Percentiles rank a stretch among this genome's conserved stretches.
phyloP scores from a whole-genome alignment of 2,797 vertebrate species.

The Kryptopterus vitreolus region DNA sequence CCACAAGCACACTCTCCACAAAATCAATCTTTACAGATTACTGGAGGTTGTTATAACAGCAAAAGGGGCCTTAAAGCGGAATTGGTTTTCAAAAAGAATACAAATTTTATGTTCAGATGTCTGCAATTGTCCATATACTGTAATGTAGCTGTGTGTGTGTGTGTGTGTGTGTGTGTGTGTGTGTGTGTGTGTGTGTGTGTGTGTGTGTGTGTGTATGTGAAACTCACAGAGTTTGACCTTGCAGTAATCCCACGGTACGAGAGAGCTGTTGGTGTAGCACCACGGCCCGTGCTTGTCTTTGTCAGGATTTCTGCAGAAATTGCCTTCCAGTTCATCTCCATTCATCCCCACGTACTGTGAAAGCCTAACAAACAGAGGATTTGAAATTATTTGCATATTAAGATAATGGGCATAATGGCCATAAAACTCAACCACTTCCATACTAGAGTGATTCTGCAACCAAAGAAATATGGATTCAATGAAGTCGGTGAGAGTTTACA shows the following conservation, averaged over 20 bases:
- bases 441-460: background rate
- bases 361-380: constrained; percentile 45
- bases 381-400: background rate
- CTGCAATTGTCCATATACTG: too few species aligned
- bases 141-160: background rate
- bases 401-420: background rate
- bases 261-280: constrained; percentile 93
- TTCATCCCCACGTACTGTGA: constrained; percentile 53
- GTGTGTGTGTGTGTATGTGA: background rate
- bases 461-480: background rate
- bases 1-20: too few species aligned
- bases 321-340: constrained; percentile 79
- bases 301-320: constrained; percentile 95
- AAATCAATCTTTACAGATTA: too few species aligned
- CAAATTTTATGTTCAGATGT: too few species aligned
- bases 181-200: background rate
- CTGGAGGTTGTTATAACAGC: too few species aligned
- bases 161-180: background rate
- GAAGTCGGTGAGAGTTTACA: background rate
- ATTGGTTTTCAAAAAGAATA: too few species aligned
- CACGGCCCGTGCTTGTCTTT: constrained; percentile 95
- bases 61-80: too few species aligned
- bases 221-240: constrained; percentile 89
- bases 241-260: constrained; percentile 95
- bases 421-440: background rate